Evolutionary conservation across 2,113 vertebrate genomes (phyloP).

Genomic region (Tachysurus vachellii): DNA sequence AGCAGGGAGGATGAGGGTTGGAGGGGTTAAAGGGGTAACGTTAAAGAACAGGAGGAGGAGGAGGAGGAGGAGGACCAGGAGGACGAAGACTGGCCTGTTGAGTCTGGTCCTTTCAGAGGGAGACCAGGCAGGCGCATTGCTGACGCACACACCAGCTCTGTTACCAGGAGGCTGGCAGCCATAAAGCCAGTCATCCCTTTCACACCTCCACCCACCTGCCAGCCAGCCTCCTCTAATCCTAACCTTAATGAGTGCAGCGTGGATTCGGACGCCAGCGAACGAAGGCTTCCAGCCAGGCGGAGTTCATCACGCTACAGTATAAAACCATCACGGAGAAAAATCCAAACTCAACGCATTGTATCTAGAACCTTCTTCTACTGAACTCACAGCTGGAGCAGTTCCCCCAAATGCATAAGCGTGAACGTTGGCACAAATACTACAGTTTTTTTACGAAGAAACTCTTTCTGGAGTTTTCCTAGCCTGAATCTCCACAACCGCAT

Average conservation of each 20-base stretch:
- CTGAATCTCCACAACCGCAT: not conserved
- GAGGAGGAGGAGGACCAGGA: slow-evolving; percentile 10
- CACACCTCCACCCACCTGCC: slow-evolving; percentile 39
- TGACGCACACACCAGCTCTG: slow-evolving; percentile 39
- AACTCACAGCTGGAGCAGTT: not conserved
- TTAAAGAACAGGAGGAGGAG: slow-evolving; percentile 12
- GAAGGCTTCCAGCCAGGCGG: slow-evolving; percentile 26
- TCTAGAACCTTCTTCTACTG: not conserved
- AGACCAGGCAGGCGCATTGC: slow-evolving; percentile 33
- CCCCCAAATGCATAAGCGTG: not conserved
- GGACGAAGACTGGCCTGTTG: slow-evolving; percentile 35
- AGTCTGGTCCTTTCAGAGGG: slow-evolving; percentile 32
- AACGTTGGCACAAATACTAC: not conserved
- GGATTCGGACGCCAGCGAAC: slow-evolving; percentile 13
- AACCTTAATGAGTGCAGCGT: slow-evolving; percentile 50
- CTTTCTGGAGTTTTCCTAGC: not conserved
- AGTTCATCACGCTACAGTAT: slow-evolving; percentile 1
- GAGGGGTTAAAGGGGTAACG: slow-evolving; percentile 2
- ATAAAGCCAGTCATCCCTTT: slow-evolving; percentile 58
- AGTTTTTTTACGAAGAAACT: not conserved
- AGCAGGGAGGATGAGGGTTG: slow-evolving; percentile 30
- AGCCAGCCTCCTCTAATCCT: slow-evolving; percentile 54
- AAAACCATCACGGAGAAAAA: not conserved
- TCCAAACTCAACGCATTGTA: not conserved
- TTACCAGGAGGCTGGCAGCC: slow-evolving; percentile 55